Conservation (phyloP, 2,797 vertebrate genomes). For the Synanceia verrucosa region DNA sequence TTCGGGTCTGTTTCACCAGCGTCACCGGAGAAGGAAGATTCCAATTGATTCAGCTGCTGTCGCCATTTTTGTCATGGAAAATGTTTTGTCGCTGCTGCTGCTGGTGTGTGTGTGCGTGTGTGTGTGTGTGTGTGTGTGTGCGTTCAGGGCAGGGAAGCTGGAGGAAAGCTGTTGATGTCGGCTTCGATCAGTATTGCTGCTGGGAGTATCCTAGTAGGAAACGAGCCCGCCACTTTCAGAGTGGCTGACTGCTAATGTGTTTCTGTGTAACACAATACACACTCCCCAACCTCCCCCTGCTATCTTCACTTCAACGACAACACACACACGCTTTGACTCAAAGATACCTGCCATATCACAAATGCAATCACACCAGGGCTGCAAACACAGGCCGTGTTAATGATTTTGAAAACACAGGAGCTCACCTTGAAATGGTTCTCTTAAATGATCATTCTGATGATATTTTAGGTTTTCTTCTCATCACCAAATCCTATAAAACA, state of each 20-base stretch:
- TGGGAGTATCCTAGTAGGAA: conserved; percentile 62
- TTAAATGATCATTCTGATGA: not conserved
- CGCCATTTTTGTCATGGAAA: conserved; percentile 30
- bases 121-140: conserved; percentile 11
- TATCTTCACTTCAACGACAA: conserved; percentile 12
- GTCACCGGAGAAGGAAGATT: conserved; percentile 43
- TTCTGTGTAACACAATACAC: conserved; percentile 69
- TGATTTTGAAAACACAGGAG: not conserved
- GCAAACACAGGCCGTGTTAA: not conserved
- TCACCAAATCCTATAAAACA: too few relatives aligned
- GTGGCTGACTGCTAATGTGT: conserved; percentile 67
- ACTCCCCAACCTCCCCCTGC: conserved; percentile 8
- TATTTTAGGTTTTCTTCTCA: not conserved
- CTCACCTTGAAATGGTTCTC: not conserved
- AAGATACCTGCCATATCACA: conserved; percentile 23
- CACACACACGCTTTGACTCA: conserved; percentile 31
- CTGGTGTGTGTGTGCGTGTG: not conserved
- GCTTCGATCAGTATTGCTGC: conserved; percentile 55
- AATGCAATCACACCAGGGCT: not conserved
- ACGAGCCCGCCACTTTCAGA: conserved; percentile 49
- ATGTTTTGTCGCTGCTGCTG: conserved; percentile 29
- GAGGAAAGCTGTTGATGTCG: conserved; percentile 51
- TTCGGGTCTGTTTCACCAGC: conserved; percentile 29
- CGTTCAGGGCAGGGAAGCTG: conserved; percentile 11
- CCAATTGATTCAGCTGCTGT: conserved; percentile 48